A percentile compares a stretch with the other conserved stretches of the same genome.
phyloP scores from a whole-genome alignment of 1,140 invertebrate genomes.

The Heliconius nattereri region DNA sequence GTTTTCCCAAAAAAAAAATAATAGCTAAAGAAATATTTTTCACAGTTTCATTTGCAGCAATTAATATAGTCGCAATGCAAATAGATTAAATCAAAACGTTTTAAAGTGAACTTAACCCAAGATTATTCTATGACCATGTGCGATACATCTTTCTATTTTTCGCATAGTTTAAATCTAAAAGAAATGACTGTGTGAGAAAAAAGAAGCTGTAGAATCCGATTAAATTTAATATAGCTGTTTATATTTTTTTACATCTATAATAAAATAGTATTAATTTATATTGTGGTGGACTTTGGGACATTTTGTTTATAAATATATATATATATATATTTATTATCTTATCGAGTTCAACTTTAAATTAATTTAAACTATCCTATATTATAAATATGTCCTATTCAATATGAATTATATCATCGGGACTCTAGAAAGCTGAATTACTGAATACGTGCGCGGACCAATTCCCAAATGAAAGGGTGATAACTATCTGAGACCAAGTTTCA shows the following conservation, averaged over 20 bases:
- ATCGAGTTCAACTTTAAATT: no score
- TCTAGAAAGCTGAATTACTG: conserved; percentile 33
- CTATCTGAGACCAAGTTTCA: conserved; percentile 66
- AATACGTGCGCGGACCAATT: conserved; percentile 52
- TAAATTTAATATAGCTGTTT: no score
- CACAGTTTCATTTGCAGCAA: not conserved
- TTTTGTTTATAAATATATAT: no score
- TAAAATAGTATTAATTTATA: no score
- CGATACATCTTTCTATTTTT: not conserved
- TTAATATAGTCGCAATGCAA: not conserved
- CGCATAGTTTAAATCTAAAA: not conserved
- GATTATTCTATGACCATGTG: not conserved
- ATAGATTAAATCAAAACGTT: not conserved
- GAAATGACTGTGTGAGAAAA: not conserved
- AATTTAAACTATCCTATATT: no score
- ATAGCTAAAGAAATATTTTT: not conserved
- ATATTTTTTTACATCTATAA: no score
- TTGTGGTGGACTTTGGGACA: no score
- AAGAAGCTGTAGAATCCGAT: not conserved
- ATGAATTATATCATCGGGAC: not conserved
- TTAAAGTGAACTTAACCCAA: not conserved
- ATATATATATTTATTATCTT: no score
- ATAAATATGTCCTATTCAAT: not conserved
- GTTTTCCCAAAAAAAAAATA: no score
- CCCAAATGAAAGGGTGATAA: conserved; percentile 59